Evolutionary conservation across 1,140 invertebrate species (phyloP), one percentile per base, ranked within the genome.

Genomic region (Ceratosolen solmsi): DNA sequence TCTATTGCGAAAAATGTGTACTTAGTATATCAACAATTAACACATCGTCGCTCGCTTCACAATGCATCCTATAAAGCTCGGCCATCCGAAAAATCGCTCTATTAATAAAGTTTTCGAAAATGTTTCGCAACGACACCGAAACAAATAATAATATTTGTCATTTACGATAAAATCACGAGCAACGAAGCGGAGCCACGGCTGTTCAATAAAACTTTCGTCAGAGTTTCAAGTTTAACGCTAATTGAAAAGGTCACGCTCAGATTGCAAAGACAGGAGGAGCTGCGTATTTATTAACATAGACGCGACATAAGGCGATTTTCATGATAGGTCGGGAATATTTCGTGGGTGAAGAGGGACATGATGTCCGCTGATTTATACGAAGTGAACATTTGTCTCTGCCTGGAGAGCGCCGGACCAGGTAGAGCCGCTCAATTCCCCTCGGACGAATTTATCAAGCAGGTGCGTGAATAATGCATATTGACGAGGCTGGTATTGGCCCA

Each of bases 1-100:
- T 5, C 1, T 17, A 13, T 73, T 73, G 71, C 71, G 46, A 73
- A 73, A 73, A 73, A 33, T n/a, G 4, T 27, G 33, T 25, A 58
- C 8, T 7, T 22, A 38, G 63, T 75, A 56, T 75, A 56, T 33
- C 30, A 36, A 75, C 15, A 56, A 38, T 38, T 33, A 56, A 75
- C 22, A 41, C 30, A 75, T 75, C 72, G 20, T 38, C 38, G 13
- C 1, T 15, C 72, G n/a, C 58, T 75, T 58, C 72, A 38, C 20
- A 75, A 75, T 33, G 1, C 8, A 13, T 13, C 5, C 13, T 7
- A 30, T 60, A 36, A 4, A 36, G 9, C 33, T 65, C 30, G 13
- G 27, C 25, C 41, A 46, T 46, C 58, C 58, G 8, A 60, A 63
- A 63, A 63, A 63, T 33, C 1, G 11, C 30, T 63, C 27, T 36